Conservation (phyloP, 1,140 invertebrate species). For the Euwallacea similis region DNA sequence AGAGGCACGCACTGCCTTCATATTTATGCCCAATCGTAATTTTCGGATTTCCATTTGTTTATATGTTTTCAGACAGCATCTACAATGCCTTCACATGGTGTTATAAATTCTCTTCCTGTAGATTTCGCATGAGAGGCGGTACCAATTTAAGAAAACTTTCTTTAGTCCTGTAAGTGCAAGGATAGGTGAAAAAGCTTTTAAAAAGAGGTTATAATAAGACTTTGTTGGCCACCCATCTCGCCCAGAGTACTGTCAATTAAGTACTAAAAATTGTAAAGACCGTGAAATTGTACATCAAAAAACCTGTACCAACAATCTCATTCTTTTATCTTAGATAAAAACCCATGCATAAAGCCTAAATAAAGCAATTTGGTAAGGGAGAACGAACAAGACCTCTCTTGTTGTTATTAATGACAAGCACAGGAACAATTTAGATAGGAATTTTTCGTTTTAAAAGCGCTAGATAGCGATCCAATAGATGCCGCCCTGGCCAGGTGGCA, state of each 20-base stretch:
- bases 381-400: slow-evolving; percentile 26
- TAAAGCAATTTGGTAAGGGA: slow-evolving; percentile 34
- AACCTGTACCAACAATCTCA: slow-evolving; percentile 37
- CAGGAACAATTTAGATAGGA: slow-evolving; percentile 40
- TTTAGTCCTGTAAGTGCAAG: too few relatives aligned
- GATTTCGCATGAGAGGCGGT: background rate
- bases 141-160: too few relatives aligned
- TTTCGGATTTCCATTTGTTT: slow-evolving; percentile 34
- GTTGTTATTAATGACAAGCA: slow-evolving; percentile 39
- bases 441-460: slow-evolving; percentile 42
- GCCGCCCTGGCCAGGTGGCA: slow-evolving; percentile 47
- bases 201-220: background rate
- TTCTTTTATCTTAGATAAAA: slow-evolving; percentile 36
- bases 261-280: slow-evolving; percentile 27
- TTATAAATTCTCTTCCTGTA: slow-evolving; percentile 17
- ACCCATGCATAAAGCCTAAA: slow-evolving; percentile 31
- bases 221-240: slow-evolving; percentile 20
- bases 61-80: slow-evolving; percentile 28
- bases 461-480: slow-evolving; percentile 37
- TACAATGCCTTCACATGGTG: slow-evolving; percentile 20
- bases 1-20: slow-evolving; percentile 23
- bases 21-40: slow-evolving; percentile 32
- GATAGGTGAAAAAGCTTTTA: too few relatives aligned
- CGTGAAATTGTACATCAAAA: slow-evolving; percentile 36
- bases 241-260: slow-evolving; percentile 27